Conservation (phyloP, 2,113 vertebrate genomes). For the Jaculus jaculus region DNA sequence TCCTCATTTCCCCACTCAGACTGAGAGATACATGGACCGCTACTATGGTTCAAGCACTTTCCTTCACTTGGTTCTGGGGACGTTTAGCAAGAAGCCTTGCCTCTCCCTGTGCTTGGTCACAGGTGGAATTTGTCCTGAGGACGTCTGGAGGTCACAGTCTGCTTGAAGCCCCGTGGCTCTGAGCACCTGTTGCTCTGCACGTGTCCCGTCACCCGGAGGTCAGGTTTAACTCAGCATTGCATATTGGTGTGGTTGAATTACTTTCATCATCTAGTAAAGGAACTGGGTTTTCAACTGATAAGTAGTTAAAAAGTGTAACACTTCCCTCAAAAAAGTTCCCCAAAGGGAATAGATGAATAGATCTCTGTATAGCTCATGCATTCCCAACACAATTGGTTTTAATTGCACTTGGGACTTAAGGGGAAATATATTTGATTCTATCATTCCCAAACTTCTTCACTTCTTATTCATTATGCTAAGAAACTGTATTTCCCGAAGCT, state of each 20-base stretch:
- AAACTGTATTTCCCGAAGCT: not conserved
- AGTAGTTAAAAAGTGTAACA: not conserved
- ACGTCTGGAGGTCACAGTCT: not conserved
- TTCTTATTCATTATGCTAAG: slow-evolving; percentile 1
- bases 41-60: not conserved
- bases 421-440: not conserved
- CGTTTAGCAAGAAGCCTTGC: not conserved
- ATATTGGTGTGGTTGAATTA: not conserved
- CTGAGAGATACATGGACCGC: not conserved
- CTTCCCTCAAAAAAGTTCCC: not conserved
- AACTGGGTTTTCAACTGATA: not conserved
- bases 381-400: slow-evolving; percentile 25
- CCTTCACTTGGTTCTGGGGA: not conserved
- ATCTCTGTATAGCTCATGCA: not conserved
- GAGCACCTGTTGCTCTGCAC: no score
- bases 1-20: not conserved
- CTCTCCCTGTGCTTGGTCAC: not conserved
- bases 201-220: not conserved
- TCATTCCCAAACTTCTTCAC: not conserved
- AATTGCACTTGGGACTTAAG: not conserved
- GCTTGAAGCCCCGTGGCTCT: not conserved
- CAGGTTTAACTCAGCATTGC: not conserved
- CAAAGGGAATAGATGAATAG: not conserved
- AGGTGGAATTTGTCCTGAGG: not conserved
- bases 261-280: not conserved